Evolutionary conservation across 2,797 vertebrate genomes (phyloP).

Genomic region (Oryzias dopingdopingensis): DNA sequence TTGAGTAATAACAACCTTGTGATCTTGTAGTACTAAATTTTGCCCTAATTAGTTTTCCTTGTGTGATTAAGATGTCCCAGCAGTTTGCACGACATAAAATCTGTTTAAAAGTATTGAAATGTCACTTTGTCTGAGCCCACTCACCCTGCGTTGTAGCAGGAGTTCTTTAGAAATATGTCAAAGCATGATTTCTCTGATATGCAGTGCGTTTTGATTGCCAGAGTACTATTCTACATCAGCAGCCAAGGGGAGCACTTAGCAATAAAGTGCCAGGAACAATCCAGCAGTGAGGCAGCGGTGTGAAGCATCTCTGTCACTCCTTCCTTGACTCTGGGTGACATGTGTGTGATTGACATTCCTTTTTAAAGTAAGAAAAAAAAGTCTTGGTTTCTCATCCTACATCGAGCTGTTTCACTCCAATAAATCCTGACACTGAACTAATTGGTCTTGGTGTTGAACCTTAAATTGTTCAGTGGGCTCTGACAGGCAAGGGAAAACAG

Average conservation of each 20-base stretch:
- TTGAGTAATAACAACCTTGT: no score
- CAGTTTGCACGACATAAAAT: no score
- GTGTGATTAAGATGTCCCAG: no score
- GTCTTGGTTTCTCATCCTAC: slow-evolving; percentile 61
- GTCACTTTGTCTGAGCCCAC: background rate
- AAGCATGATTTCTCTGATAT: background rate
- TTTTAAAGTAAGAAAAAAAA: slow-evolving; percentile 29
- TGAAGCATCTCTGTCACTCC: slow-evolving; percentile 50
- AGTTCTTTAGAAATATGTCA: slow-evolving; percentile 1
- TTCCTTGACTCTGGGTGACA: slow-evolving; percentile 36
- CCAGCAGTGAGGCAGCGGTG: slow-evolving; percentile 22
- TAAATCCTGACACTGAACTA: slow-evolving; percentile 72
- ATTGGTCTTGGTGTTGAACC: slow-evolving; percentile 72
- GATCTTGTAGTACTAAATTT: no score
- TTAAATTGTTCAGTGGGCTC: slow-evolving; percentile 61
- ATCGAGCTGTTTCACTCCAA: slow-evolving; percentile 67
- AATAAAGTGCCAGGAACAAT: slow-evolving; percentile 26
- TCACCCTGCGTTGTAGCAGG: background rate
- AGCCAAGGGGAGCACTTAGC: slow-evolving; percentile 34
- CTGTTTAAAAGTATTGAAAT: background rate
- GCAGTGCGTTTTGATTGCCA: slow-evolving; percentile 2
- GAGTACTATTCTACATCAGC: slow-evolving; percentile 9
- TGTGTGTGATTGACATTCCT: slow-evolving; percentile 66
- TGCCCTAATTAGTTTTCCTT: no score
- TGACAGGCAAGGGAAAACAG: slow-evolving; percentile 60